Percentiles rank a stretch among this genome's conserved stretches.
Conservation (phyloP, 2,888 invertebrate species). For the Trileptium ribeirensis region DNA sequence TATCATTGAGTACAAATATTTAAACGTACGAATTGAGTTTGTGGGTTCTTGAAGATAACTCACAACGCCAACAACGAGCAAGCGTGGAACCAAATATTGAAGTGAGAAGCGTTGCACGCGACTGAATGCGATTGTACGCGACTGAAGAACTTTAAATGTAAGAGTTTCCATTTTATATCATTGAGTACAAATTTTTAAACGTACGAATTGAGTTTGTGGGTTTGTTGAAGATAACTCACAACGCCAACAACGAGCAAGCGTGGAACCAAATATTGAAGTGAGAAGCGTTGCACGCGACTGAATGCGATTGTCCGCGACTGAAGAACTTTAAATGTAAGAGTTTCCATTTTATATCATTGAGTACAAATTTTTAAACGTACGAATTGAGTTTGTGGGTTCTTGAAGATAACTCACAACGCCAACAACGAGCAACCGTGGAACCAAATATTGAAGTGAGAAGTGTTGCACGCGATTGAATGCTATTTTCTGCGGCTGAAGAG, state of each 20-base stretch:
- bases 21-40: too few species aligned
- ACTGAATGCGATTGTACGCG: slow-evolving; percentile 76
- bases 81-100: slow-evolving; percentile 89
- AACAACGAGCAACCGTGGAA: slow-evolving; percentile 98
- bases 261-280: slow-evolving; percentile 94
- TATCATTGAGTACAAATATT: too few species aligned
- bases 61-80: slow-evolving; percentile 98
- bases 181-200: too few species aligned
- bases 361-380: too few species aligned
- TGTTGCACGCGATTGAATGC: slow-evolving; percentile 80
- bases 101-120: slow-evolving; percentile 93
- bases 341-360: too few species aligned
- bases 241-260: slow-evolving; percentile 96
- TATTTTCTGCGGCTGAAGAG: slow-evolving; percentile 77
- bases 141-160: slow-evolving; percentile 85
- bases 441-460: slow-evolving; percentile 95
- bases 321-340: slow-evolving; percentile 87
- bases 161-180: too few species aligned
- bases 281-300: slow-evolving; percentile 85
- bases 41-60: too few species aligned
- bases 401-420: slow-evolving; percentile 98
- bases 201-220: too few species aligned
- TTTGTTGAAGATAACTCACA: too few species aligned
- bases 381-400: too few species aligned
- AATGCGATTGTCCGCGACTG: slow-evolving; percentile 76